These are phyloP conservation scores for Pseudomyrmex flavicornis DNA, from an alignment of 1,140 invertebrate species.

Conservation along the genomic window DNA sequence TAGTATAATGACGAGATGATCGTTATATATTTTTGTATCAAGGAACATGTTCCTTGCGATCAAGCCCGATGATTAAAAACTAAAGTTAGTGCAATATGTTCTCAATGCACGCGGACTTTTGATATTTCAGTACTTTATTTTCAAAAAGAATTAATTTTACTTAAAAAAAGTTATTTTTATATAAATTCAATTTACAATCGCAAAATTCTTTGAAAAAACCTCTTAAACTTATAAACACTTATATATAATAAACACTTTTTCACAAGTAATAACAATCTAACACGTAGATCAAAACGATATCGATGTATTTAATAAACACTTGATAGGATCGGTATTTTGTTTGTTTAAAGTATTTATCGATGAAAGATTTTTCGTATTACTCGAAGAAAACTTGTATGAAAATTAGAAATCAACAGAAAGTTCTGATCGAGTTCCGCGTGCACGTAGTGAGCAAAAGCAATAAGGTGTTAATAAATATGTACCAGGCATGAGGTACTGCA, in stretches of 20 bases:
- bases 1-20: conserved; percentile 62
- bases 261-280: not conserved
- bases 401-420: not conserved
- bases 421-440: not conserved
- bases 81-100: conserved; percentile 76
- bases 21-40: conserved; percentile 43
- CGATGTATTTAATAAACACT: not conserved
- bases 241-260: too few species aligned
- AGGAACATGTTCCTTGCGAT: conserved; percentile 60
- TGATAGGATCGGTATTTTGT: too few species aligned
- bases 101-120: conserved; percentile 43
- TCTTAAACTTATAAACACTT: too few species aligned
- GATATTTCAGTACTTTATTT: not conserved
- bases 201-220: conserved; percentile 5
- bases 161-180: too few species aligned
- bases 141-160: not conserved
- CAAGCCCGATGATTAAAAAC: conserved; percentile 63
- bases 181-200: not conserved
- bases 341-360: not conserved
- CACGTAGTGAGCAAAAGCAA: conserved; percentile 68
- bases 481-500: conserved; percentile 99
- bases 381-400: not conserved
- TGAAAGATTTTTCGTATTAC: not conserved
- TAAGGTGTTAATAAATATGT: conserved; percentile 82
- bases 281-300: not conserved